Percentiles rank a stretch among this genome's conserved stretches.
Evolutionary conservation across 92 coral and sea anemone genomes (phyloP).

Genomic region (Pocillopora meandrina): DNA sequence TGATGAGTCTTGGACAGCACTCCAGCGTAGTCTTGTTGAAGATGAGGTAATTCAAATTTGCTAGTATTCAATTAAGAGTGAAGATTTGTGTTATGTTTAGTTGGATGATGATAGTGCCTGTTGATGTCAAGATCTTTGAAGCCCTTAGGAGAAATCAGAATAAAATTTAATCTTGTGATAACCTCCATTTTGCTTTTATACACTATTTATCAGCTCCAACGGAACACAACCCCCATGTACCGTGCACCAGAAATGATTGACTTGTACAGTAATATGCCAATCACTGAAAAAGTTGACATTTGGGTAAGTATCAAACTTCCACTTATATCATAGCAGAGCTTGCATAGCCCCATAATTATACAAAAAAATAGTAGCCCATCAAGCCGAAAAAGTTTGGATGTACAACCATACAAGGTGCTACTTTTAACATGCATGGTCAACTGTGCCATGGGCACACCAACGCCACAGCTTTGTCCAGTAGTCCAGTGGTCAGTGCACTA

Average conservation of each 20-base stretch:
- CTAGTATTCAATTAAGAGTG: background rate
- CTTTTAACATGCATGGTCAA: too few relatives aligned
- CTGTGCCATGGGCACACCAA: too few relatives aligned
- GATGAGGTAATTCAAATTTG: conserved; percentile 73
- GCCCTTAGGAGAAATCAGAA: conserved; percentile 74
- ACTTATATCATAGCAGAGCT: background rate
- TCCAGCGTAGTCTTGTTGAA: conserved; percentile 88
- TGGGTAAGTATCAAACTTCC: conserved; percentile 68
- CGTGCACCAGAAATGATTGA: conserved; percentile 99
- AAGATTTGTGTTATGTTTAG: too few relatives aligned
- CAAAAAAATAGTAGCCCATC: too few relatives aligned
- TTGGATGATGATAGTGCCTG: too few relatives aligned
- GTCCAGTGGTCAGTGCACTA: too few relatives aligned
- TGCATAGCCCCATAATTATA: too few relatives aligned
- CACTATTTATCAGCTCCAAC: conserved; percentile 67
- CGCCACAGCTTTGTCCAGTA: too few relatives aligned
- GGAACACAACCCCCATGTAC: conserved; percentile 99
- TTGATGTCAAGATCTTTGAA: too few relatives aligned
- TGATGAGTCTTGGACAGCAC: conserved; percentile 92
- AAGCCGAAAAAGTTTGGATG: too few relatives aligned
- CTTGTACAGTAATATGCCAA: conserved; percentile 91
- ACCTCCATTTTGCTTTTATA: background rate
- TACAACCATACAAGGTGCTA: too few relatives aligned
- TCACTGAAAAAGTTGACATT: conserved; percentile 88
- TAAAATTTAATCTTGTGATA: background rate